A percentile compares a stretch with the other conserved stretches of the same genome.
phyloP scores from a whole-genome alignment of 2,113 vertebrate species.

The Monarcha castaneiventris region DNA sequence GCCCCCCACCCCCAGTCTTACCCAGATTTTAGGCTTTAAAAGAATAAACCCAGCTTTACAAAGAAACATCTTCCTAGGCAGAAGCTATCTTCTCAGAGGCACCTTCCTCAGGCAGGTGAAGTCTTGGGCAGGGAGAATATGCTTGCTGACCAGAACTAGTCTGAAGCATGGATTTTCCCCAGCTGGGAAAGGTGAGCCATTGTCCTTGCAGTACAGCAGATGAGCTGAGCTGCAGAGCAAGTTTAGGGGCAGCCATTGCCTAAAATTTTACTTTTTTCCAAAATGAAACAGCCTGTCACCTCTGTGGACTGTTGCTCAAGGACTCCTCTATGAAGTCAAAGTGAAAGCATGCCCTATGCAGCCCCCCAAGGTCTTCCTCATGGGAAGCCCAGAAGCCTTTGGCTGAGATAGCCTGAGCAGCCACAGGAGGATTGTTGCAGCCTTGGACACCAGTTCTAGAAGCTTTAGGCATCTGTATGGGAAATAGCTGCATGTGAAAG shows the following conservation, averaged over 20 bases:
- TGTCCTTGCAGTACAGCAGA: neutral
- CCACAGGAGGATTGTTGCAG: neutral
- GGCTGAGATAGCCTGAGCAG: neutral
- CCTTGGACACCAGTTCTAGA: neutral
- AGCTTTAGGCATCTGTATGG: neutral
- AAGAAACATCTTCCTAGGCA: neutral
- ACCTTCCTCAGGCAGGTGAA: neutral
- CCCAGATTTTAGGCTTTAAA: neutral
- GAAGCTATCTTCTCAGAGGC: neutral
- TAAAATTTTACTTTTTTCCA: neutral
- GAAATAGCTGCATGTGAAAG: neutral
- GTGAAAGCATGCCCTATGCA: neutral
- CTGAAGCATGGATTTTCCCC: neutral
- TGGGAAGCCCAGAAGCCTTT: accelerated
- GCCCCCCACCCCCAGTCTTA: neutral
- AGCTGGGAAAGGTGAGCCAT: neutral
- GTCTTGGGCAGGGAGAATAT: neutral
- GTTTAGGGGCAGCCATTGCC: neutral
- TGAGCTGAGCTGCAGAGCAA: neutral
- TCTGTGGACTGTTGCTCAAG: neutral
- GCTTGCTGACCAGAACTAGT: neutral
- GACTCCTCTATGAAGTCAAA: neutral
- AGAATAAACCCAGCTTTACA: neutral
- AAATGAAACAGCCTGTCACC: neutral
- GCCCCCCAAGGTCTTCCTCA: neutral